phyloP scores from a whole-genome alignment of 2,888 invertebrate species.

The Volucella inanis region DNA sequence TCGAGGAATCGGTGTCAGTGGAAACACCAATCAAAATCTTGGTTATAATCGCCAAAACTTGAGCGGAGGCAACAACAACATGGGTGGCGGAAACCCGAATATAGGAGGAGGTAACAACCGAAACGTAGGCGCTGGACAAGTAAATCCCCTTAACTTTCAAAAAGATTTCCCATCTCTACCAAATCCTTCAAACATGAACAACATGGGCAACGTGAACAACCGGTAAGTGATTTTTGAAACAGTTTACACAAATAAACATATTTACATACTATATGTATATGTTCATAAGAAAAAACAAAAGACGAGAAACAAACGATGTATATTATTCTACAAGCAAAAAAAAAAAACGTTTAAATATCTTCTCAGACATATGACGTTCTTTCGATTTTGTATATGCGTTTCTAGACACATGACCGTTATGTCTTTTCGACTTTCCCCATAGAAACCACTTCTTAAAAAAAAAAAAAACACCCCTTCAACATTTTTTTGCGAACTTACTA shows the following conservation, averaged over 20 bases:
- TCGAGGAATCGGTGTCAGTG: slow-evolving; percentile 79
- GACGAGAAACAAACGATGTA: too few species aligned
- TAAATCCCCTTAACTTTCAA: slow-evolving; percentile 77
- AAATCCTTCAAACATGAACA: slow-evolving; percentile 44
- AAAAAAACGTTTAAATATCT: slow-evolving; percentile 18
- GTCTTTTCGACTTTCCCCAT: slow-evolving; percentile 31
- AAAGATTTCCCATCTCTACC: slow-evolving; percentile 80
- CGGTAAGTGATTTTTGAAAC: slow-evolving; percentile 51
- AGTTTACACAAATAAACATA: neutral
- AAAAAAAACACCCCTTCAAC: slow-evolving; percentile 10
- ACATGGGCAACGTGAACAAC: slow-evolving; percentile 24
- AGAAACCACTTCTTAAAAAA: neutral
- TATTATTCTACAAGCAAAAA: neutral
- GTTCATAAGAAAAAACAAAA: too few species aligned
- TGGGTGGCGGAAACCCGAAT: slow-evolving; percentile 71
- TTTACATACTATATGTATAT: too few species aligned
- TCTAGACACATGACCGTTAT: slow-evolving; percentile 17
- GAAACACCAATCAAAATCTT: slow-evolving; percentile 30
- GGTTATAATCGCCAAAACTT: slow-evolving; percentile 70
- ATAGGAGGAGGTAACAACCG: slow-evolving; percentile 82
- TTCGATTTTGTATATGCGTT: slow-evolving; percentile 42
- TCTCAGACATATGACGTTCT: slow-evolving; percentile 34
- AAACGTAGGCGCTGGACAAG: slow-evolving; percentile 57
- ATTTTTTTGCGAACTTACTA: slow-evolving; percentile 55
- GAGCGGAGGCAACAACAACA: slow-evolving; percentile 76